Evolutionary conservation across 2,888 invertebrate genomes (phyloP), one percentile per base, ranked within the genome.

Genomic region (Eustalomyia histrio): DNA sequence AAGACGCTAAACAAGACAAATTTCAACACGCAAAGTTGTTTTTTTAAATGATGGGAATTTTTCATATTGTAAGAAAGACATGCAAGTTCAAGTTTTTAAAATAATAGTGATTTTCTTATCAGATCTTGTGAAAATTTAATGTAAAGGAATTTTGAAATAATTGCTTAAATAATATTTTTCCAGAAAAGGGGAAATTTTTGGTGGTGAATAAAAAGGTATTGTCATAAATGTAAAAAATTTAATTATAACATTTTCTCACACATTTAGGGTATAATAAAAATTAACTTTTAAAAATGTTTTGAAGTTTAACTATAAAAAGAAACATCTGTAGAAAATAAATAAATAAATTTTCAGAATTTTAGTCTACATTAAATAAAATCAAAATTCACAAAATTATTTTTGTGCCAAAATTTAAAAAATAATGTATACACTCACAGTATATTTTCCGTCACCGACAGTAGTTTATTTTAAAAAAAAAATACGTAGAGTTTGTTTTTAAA

Each of bases 71-170:
- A 16, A 18, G 58, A 76, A 33, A 63, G 68, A 68, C 80, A 76
- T 81, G 78, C 81, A 81, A 81, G 76, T 81, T 81, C 81, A 81
- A 81, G 75, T 79, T 53, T 24, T 72, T 65, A 18, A 67, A 82
- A 76, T 72, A 69, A 72, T 79, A 73, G 82, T 79, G 55, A 76
- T 82, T 79, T 79, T 79, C 75, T 79, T 82, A 79, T 79, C 79
- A 82, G 79, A 82, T 82, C 72, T 64, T 72, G 57, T 16, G 61
- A 17, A 76, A 60, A 67, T 33, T 24, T 6, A 24, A 47, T 63
- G 55, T 29, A 18, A n/a, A 68, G 63, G 33, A 68, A 29, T 52
- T 53, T 58, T 21, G 2, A 47, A 47, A n/a, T 47, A 47, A 47
- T 71, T 61, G 61, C 47, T 53, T 9, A 60, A 58, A 39, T 21